Conservation (phyloP, 2,113 vertebrate genomes). For the Setophaga coronata region DNA sequence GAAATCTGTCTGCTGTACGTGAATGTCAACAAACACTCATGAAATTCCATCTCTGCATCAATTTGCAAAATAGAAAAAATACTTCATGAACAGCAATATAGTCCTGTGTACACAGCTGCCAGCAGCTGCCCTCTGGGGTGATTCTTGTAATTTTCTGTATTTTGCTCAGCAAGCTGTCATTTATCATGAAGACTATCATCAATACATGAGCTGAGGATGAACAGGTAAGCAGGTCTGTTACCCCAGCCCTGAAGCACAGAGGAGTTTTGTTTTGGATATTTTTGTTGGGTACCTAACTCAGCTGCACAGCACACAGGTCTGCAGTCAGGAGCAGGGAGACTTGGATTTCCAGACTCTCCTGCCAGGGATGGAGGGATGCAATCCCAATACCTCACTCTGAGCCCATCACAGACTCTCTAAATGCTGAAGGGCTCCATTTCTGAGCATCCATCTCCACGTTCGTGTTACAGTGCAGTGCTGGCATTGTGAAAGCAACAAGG, state of each 20-base stretch:
- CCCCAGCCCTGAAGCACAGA: neutral
- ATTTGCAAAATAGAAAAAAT: neutral
- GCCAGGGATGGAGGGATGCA: neutral
- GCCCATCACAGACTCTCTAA: neutral
- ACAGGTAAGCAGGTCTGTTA: neutral
- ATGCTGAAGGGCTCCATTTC: neutral
- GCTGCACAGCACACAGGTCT: accelerated
- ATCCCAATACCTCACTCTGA: neutral
- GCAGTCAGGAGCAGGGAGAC: neutral
- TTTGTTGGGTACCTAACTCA: neutral
- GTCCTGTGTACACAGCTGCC: neutral
- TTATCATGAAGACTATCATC: neutral
- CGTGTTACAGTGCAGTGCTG: neutral
- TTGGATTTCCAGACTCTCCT: neutral
- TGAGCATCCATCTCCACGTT: neutral
- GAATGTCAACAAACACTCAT: neutral
- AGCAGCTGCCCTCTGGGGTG: neutral
- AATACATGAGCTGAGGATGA: neutral
- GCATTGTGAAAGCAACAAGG: neutral
- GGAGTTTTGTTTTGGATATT: neutral
- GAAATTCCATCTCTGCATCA: neutral
- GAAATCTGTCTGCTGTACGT: neutral
- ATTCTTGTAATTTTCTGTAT: neutral
- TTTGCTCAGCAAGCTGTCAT: neutral
- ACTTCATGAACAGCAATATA: neutral